Percentiles rank a stretch among this genome's conserved stretches.
Evolutionary conservation across 2,113 vertebrate genomes (phyloP).

Genomic region (Triplophysa dalaica): DNA sequence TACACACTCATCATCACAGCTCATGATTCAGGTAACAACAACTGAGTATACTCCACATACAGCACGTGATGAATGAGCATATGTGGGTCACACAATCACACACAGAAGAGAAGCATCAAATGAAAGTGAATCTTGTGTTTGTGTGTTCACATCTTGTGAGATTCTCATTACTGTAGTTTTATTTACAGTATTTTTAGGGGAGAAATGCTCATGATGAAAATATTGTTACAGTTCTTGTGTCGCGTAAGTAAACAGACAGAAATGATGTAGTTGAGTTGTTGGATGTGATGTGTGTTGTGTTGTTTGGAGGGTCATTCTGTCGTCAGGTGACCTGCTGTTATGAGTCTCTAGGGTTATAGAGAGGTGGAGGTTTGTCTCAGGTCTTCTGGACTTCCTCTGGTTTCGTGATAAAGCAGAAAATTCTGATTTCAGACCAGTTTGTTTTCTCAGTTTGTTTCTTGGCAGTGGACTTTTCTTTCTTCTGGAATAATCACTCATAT

Average conservation of each 20-base stretch:
- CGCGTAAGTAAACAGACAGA: no score
- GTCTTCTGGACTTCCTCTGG: not conserved
- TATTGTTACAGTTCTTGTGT: no score
- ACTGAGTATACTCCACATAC: not conserved
- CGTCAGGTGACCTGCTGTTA: conserved; percentile 67
- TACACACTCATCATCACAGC: conserved; percentile 86
- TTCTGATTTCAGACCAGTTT: not conserved
- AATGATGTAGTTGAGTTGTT: no score
- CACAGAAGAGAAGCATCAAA: no score
- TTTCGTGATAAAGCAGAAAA: not conserved
- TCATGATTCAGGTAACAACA: conserved; percentile 82
- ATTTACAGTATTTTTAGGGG: no score
- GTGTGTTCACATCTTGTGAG: no score
- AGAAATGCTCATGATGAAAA: no score
- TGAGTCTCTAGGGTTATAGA: conserved; percentile 38
- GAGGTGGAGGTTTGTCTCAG: not conserved
- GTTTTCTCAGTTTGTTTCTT: conserved; percentile 19
- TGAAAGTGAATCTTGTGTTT: no score
- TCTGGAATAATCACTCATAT: conserved; percentile 27
- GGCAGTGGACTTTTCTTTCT: conserved; percentile 29
- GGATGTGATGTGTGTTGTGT: conserved; percentile 41
- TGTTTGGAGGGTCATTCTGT: conserved; percentile 63
- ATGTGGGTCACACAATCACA: no score
- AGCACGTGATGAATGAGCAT: no score
- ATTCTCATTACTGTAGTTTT: no score